Conservation (phyloP, 2,113 vertebrate species). For the Hepsetus odoe region DNA sequence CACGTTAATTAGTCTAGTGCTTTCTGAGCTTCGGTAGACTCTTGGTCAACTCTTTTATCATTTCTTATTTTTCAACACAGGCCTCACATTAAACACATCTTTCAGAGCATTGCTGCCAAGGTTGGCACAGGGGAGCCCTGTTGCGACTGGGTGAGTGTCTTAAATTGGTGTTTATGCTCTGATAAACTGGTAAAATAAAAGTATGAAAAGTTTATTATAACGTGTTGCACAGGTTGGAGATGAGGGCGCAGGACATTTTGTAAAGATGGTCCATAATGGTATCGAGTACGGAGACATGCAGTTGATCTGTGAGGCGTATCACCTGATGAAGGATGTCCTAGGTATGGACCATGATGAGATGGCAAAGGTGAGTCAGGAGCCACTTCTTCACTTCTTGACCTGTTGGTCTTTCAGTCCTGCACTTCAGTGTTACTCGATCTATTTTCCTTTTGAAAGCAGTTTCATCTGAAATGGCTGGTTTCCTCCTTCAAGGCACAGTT, state of each 20-base stretch:
- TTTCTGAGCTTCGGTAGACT: not conserved
- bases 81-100: slow-evolving; percentile 95
- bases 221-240: slow-evolving; percentile 88
- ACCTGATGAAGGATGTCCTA: slow-evolving; percentile 95
- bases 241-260: slow-evolving; percentile 93
- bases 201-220: not conserved
- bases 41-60: not conserved
- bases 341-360: slow-evolving; percentile 88
- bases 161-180: not conserved
- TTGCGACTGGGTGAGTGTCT: slow-evolving; percentile 91
- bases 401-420: not conserved
- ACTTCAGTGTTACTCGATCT: slow-evolving; percentile 33
- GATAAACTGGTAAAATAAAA: not conserved
- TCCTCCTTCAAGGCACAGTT: slow-evolving; percentile 9
- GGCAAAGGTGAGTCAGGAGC: slow-evolving; percentile 80
- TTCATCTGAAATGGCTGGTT: not conserved
- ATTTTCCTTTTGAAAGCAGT: not conserved
- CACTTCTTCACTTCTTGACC: not conserved
- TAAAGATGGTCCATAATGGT: slow-evolving; percentile 99
- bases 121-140: slow-evolving; percentile 95
- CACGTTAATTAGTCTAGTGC: too few species aligned
- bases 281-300: slow-evolving; percentile 99
- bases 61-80: slow-evolving; percentile 66
- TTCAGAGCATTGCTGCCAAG: slow-evolving; percentile 95
- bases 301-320: slow-evolving; percentile 97